These are phyloP conservation scores for Sarcophaga carnaria DNA, from an alignment of 2,888 invertebrate species.

Conservation along the genomic window DNA sequence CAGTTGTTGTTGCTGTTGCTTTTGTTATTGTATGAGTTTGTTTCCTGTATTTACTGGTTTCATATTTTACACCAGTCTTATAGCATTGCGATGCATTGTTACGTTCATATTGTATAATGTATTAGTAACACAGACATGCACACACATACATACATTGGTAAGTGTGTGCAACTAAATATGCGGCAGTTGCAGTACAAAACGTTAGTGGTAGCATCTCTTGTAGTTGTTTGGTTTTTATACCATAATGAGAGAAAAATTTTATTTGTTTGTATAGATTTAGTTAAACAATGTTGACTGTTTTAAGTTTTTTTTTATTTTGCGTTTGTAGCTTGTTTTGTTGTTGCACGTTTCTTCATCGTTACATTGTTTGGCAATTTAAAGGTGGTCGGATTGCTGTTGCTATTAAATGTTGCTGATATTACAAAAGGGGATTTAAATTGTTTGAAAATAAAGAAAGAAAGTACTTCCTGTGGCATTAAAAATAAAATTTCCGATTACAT, in stretches of 20 bases:
- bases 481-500: not conserved
- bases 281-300: conserved; percentile 46
- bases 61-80: conserved; percentile 2
- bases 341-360: conserved; percentile 32
- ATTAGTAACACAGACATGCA: conserved; percentile 18
- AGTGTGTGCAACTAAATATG: conserved; percentile 52
- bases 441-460: conserved; percentile 3
- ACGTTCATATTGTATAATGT: conserved; percentile 62
- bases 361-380: conserved; percentile 27
- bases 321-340: not conserved
- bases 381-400: not conserved
- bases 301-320: not conserved
- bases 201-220: conserved; percentile 7
- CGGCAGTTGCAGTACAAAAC: conserved; percentile 47
- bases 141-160: conserved; percentile 19
- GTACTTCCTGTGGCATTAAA: not conserved
- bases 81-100: no score
- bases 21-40: conserved; percentile 44
- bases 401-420: not conserved
- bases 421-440: not conserved
- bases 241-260: conserved; percentile 48
- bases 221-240: conserved; percentile 2
- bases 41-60: conserved; percentile 70
- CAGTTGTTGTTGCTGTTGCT: not conserved
- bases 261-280: conserved; percentile 45